Evolutionary conservation across 2,113 vertebrate genomes (phyloP).

Genomic region (Brachypodius melanocephalos): DNA sequence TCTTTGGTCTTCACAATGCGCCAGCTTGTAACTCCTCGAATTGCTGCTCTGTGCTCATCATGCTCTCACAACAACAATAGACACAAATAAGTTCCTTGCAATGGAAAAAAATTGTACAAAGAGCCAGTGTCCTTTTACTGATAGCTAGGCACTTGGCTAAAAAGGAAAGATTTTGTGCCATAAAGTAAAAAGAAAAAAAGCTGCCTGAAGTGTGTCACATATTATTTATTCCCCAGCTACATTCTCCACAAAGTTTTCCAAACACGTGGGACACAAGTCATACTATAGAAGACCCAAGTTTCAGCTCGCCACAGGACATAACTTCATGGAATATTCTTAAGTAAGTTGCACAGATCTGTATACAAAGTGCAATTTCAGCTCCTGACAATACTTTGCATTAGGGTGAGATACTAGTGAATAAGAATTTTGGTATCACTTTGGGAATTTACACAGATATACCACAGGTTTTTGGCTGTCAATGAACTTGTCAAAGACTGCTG

Average conservation of each 20-base stretch:
- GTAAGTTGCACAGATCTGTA: background rate
- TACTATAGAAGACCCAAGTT: background rate
- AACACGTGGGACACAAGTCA: background rate
- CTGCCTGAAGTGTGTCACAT: background rate
- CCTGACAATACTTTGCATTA: background rate
- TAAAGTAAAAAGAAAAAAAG: background rate
- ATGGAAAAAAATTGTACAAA: background rate
- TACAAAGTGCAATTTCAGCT: background rate
- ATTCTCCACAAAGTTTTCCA: background rate
- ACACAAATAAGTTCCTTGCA: background rate
- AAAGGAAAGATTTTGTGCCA: background rate
- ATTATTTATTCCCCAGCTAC: background rate
- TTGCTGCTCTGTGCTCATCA: background rate
- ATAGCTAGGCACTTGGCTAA: background rate
- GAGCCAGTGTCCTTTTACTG: background rate
- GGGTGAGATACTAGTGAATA: background rate
- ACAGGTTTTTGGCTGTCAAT: background rate
- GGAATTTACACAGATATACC: background rate
- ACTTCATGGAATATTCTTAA: background rate
- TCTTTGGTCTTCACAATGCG: accelerated
- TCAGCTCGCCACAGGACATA: background rate
- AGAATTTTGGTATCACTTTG: background rate
- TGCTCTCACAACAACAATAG: background rate
- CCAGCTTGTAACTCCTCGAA: background rate
- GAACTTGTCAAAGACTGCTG: background rate